Percentiles rank a stretch among this genome's conserved stretches.
phyloP scores from a whole-genome alignment of 2,888 invertebrate species.

The Aphelenchoides bicaudatus region DNA sequence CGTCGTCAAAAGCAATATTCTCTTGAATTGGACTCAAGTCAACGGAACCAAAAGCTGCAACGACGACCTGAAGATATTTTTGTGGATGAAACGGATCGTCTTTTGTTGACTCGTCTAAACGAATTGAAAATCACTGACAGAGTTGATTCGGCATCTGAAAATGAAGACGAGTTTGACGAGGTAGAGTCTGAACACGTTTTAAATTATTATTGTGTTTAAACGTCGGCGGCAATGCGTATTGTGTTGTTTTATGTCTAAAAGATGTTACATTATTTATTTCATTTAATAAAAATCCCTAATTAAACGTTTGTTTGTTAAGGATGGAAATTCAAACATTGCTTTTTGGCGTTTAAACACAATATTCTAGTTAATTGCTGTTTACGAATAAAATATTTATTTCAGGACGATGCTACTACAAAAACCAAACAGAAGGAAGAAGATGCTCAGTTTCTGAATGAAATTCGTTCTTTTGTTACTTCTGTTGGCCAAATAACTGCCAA shows the following conservation, averaged over 20 bases:
- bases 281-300: no score
- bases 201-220: no score
- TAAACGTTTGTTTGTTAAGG: no score
- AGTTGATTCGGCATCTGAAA: conserved; percentile 22
- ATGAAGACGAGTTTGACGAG: conserved; percentile 23
- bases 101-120: conserved; percentile 32
- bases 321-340: no score
- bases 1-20: not conserved
- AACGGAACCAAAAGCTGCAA: no score
- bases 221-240: no score
- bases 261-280: no score
- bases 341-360: no score
- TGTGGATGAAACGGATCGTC: conserved; percentile 19
- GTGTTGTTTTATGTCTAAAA: no score
- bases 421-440: conserved; percentile 3
- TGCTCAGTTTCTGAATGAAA: conserved; percentile 13
- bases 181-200: not conserved
- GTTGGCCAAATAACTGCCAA: conserved; percentile 3
- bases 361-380: no score
- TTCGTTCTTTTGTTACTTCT: conserved; percentile 16
- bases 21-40: not conserved
- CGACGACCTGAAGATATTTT: conserved; percentile 19
- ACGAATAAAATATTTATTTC: no score
- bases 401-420: conserved; percentile 16
- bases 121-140: conserved; percentile 33